phyloP scores from a whole-genome alignment of 2,797 vertebrate species.

The Allobates femoralis region DNA sequence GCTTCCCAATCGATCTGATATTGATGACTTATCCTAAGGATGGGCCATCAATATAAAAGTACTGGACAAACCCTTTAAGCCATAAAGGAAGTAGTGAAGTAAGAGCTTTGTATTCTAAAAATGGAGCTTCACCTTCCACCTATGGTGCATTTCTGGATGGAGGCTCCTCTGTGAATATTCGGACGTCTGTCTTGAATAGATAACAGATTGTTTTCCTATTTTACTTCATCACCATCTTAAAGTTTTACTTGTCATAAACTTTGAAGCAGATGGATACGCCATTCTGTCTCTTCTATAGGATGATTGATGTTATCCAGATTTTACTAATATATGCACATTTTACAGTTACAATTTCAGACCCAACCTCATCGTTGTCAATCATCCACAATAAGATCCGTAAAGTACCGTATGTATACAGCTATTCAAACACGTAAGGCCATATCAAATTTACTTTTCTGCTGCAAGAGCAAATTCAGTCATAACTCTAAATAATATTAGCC shows the following conservation, averaged over 20 bases:
- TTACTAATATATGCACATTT: constrained; percentile 53
- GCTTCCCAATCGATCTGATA: no score
- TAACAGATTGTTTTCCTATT: not conserved
- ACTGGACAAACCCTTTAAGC: no score
- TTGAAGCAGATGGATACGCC: constrained; percentile 25
- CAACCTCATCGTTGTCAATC: not conserved
- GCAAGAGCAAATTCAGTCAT: no score
- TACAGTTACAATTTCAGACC: not conserved
- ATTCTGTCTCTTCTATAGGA: not conserved
- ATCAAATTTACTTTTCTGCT: no score
- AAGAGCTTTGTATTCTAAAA: not conserved
- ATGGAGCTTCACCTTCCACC: not conserved
- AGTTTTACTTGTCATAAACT: constrained; percentile 20
- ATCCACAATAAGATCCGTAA: not conserved
- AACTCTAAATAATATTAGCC: no score
- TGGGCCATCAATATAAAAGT: no score
- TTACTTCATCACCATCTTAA: not conserved
- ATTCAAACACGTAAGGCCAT: no score
- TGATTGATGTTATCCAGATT: constrained; percentile 42
- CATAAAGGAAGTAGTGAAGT: no score
- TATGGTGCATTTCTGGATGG: not conserved
- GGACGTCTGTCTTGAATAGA: not conserved
- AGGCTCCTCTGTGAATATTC: not conserved
- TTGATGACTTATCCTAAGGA: no score
- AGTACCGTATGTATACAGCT: no score